These are phyloP conservation scores for Sylvilagus floridanus DNA, from an alignment of 2,797 vertebrate genomes.

Conservation along the genomic window DNA sequence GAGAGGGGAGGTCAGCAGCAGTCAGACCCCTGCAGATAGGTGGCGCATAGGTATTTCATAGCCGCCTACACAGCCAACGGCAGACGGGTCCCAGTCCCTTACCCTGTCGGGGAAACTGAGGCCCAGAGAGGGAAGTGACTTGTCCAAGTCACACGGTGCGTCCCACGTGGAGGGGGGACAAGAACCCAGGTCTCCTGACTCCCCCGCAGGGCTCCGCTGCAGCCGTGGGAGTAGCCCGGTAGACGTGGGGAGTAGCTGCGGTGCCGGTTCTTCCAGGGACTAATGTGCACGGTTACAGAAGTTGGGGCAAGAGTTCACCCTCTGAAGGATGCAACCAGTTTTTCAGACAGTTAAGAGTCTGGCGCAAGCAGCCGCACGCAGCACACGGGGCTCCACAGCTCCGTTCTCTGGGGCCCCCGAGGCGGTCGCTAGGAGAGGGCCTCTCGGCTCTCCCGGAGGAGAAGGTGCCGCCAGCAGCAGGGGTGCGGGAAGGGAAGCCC, in stretches of 20 bases:
- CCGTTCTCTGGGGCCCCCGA: background rate
- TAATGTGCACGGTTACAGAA: background rate
- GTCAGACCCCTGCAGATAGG: background rate
- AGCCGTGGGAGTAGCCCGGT: background rate
- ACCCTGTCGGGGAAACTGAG: slow-evolving; percentile 73
- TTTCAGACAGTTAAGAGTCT: background rate
- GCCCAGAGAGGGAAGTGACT: slow-evolving; percentile 78
- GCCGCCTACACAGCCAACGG: background rate
- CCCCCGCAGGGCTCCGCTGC: slow-evolving; percentile 36
- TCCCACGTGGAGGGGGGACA: slow-evolving; percentile 59
- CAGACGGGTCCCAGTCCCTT: background rate
- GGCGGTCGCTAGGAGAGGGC: background rate
- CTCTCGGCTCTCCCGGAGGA: background rate
- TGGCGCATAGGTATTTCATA: too few relatives aligned
- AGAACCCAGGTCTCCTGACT: slow-evolving; percentile 83
- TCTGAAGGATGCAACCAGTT: background rate
- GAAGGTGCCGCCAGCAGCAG: fast-evolving
- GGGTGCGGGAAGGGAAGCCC: background rate
- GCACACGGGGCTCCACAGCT: background rate
- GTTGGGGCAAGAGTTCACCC: background rate
- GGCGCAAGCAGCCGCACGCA: fast-evolving
- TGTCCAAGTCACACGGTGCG: slow-evolving; percentile 73
- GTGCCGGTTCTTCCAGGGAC: background rate
- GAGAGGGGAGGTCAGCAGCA: background rate
- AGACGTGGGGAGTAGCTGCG: background rate